Base-by-base conservation (phyloP, 2,113 vertebrate species). In the Chiloscyllium plagiosum region DNA sequence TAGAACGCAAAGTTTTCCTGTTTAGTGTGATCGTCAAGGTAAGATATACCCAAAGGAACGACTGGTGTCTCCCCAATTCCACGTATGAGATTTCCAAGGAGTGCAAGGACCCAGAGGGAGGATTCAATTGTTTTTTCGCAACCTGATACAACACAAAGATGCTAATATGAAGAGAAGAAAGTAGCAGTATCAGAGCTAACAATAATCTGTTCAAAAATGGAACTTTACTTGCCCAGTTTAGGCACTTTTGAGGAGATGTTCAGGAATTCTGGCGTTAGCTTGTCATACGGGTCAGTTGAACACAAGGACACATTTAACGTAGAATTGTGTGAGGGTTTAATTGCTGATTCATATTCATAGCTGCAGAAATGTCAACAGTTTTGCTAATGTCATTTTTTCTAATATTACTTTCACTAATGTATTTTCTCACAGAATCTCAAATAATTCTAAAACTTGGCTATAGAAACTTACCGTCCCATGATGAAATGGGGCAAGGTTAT, bases 41-140 rank as follows among this genome's bases (percentile, higher is more conserved):
- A 99, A 50, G 99, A 98, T 96, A 99, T 97, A 50, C 99, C 99
- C 92, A 99, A 96, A 0, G 99, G 99, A 0, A 97, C 96, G 96
- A 99, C 96, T 0, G 99, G 99, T 0, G 98, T 98, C 96, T 99
- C 99, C 90, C 99, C 99, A 69, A 99, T 98, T 17, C 99, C 99
- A 90, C 99, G 98, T 95, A 99, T 96, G 95, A 98, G 95, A 65
- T 99, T 99, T 19, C 99, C 99, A 97, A 99, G 94, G 12, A 99
- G 97, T 56, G 99, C 98, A 29, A 98, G 98, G 95, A 99, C 96
- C 99, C 99, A 99, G 97, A 98, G 98, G 33, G 97, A n/a, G 26
- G 98, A 98, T 0, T 96, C 96, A 12, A 97, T 95, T 17, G 98
- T 98, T 56, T 96, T 98, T 96, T 96, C 97, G 96, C 98, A 99